Base-by-base conservation (phyloP, 2,888 invertebrate genomes). In the Buathra laborator region DNA sequence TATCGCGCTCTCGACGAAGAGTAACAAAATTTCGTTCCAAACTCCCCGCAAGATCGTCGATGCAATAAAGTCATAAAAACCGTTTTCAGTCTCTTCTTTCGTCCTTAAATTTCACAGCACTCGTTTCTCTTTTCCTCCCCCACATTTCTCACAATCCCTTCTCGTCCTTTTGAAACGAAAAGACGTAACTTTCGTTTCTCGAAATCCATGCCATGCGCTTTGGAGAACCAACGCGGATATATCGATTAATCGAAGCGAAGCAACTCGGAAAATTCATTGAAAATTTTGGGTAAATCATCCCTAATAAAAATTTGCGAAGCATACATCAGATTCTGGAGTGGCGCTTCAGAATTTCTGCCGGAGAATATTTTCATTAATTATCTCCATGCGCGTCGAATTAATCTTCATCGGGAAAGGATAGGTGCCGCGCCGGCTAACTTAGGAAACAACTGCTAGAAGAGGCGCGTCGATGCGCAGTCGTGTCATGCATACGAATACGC, bases 51-150 rank as follows among this genome's bases (percentile, higher is more conserved):
- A 82, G 70, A 82, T 70, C 71, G 53, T 48, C 12, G 70, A 70
- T 71, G 85, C 88, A 87, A 89, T 89, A 89, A 89, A 89, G 89
- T 87, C 87, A 89, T 89, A 89, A 89, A 89, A 81, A 59, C 74
- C 85, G 78, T 83, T 89, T 86, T 67, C 78, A 78, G 70, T 68
- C 3, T 37, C 37, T 9, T 37, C 37, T 1, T 37, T 37, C 37
- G 37, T 5, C 9, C 9, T 37, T 5, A 37, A 37, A 37, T 37
- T 37, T 37, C 37, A 37, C 7, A 37, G 37, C 6, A 7, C 37
- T 3, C 2, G 37, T 37, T 37, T 37, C 37, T 37, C 37, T 37
- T 37, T 37, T 37, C 9, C 37, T 9, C 9, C 9, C 9, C 37
- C 9, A 9, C 9, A 37, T 37, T 7, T 37, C 37, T 37, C 37